Conservation (phyloP, 2,797 vertebrate species). For the Halcyon leucocephala region DNA sequence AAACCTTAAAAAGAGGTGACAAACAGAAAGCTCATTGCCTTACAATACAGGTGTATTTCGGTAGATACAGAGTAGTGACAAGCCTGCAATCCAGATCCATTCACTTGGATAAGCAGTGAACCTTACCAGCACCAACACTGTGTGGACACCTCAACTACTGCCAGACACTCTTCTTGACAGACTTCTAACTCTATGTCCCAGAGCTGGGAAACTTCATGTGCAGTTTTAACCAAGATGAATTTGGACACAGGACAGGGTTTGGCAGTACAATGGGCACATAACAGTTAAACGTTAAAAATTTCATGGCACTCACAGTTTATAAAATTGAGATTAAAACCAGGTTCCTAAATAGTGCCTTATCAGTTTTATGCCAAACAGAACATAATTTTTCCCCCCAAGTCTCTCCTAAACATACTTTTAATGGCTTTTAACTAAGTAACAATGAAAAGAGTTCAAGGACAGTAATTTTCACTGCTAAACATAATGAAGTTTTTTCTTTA, state of each 20-base stretch:
- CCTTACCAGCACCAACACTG: neutral
- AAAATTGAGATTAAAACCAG: neutral
- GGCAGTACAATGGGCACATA: accelerated
- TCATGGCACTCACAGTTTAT: neutral
- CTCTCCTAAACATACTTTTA: neutral
- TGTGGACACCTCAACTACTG: neutral
- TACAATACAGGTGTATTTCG: neutral
- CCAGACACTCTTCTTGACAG: neutral
- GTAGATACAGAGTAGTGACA: neutral
- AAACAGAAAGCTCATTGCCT: neutral
- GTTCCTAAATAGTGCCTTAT: neutral
- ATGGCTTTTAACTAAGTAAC: neutral
- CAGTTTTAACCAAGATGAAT: neutral
- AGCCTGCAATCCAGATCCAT: neutral
- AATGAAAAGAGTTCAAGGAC: neutral
- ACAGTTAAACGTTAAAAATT: neutral
- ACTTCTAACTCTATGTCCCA: neutral
- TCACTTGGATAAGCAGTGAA: neutral
- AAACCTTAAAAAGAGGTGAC: neutral
- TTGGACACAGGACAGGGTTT: neutral
- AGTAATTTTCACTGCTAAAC: neutral
- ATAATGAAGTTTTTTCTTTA: neutral
- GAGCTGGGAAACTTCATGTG: neutral
- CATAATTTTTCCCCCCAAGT: neutral
- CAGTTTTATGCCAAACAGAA: neutral